Base-by-base conservation (phyloP, 2,888 invertebrate genomes). In the Apamea anceps region DNA sequence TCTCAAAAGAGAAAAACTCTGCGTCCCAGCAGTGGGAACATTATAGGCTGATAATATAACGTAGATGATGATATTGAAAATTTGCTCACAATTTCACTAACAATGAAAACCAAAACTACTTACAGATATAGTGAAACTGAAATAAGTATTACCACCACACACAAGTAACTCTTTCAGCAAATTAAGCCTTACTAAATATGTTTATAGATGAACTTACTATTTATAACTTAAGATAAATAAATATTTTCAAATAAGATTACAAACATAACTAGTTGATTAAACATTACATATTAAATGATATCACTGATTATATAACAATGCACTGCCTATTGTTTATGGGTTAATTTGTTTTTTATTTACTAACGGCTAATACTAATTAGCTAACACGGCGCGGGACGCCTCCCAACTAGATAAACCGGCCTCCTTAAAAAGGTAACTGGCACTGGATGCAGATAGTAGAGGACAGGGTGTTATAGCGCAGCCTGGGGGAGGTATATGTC, bases 161-260 rank as follows among this genome's bases (percentile, higher is more conserved):
- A 18, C 72, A 54, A 60, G 15, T 65, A 73, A 28, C 70, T 54
- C 28, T 48, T 45, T n/a, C 45, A n/a, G 48, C 8, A 45, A 71
- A 66, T 15, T 37, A 48, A 32, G 37, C 37, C 37, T 21, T 54
- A 79, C 83, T 79, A 71, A 83, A 66, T 32, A 70, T 6, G 10
- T 71, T 21, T 28, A 15, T 4, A 0, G 21, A 25, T 65, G 37
- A 28, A 4, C 42, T 65, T 21, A 15, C 45, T 76, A 86, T 86
- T 72, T 81, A 80, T 84, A 63, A 77, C 13, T 32, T 79, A n/a
- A 25, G 2, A 25, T 48, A 18, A 6, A 51, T 66, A 37, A 15
- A 51, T 85, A 57, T 85, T 87, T 86, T 77, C 62, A 85, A 85
- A 81, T 66, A 82, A 25, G 10, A n/a, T 57, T 63, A 72, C 37